Percentiles rank a stretch among this genome's conserved stretches.
Conservation (phyloP, 1,140 invertebrate genomes). For the Pemphigus obesinymphae region DNA sequence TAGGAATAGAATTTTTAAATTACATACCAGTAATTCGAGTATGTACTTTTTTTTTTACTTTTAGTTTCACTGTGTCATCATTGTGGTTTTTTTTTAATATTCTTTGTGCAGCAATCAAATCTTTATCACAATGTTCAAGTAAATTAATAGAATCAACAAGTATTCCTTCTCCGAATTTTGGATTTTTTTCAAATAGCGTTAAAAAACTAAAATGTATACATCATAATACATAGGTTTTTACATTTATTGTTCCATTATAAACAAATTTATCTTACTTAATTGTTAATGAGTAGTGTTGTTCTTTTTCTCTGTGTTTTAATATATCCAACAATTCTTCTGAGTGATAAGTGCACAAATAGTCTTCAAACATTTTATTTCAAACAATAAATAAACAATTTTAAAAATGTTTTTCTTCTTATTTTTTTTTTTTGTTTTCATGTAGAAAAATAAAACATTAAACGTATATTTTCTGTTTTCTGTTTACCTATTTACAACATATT, state of each 20-base stretch:
- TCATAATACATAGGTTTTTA: slow-evolving; percentile 32
- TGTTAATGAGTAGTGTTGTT: slow-evolving; percentile 52
- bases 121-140: slow-evolving; percentile 60
- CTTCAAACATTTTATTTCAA: slow-evolving; percentile 47
- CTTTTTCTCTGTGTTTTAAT: slow-evolving; percentile 50
- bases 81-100: slow-evolving; percentile 54
- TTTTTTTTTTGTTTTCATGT: neutral
- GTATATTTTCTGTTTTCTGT: neutral
- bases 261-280: slow-evolving; percentile 56
- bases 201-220: slow-evolving; percentile 57
- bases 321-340: slow-evolving; percentile 52
- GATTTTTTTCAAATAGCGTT: slow-evolving; percentile 58
- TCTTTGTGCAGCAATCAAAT: slow-evolving; percentile 59
- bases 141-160: slow-evolving; percentile 55
- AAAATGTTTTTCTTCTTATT: too few relatives aligned
- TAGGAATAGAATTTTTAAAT: neutral
- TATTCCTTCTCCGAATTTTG: slow-evolving; percentile 57
- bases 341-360: slow-evolving; percentile 51
- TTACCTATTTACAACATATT: too few relatives aligned
- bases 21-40: slow-evolving; percentile 54
- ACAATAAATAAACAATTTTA: neutral
- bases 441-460: neutral
- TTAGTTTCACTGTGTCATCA: slow-evolving; percentile 48
- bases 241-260: too few relatives aligned
- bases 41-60: slow-evolving; percentile 64